Evolutionary conservation across 2,888 invertebrate genomes (phyloP).

Genomic region (Sthenelais limicola): DNA sequence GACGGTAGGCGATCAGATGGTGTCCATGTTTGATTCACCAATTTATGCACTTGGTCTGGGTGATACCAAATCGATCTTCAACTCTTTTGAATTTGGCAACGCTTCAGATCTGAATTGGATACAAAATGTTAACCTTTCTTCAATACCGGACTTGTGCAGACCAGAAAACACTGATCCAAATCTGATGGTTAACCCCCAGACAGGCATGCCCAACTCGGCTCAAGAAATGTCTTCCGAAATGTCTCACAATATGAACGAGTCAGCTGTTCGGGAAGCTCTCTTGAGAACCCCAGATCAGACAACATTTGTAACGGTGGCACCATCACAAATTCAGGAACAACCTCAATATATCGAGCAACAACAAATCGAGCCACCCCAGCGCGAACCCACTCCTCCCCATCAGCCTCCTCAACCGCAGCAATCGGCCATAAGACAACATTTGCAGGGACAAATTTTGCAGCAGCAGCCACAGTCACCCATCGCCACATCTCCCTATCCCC

Average conservation of each 20-base stretch:
- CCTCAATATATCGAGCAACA: constrained; percentile 24
- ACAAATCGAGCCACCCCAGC: too few relatives aligned
- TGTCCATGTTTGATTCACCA: constrained; percentile 20
- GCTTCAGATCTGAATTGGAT: constrained; percentile 72
- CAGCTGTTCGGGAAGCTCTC: constrained; percentile 29
- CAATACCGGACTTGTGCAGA: constrained; percentile 17
- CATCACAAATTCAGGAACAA: constrained; percentile 27
- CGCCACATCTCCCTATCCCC: not conserved
- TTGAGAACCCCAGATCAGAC: constrained; percentile 31
- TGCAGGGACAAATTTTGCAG: constrained; percentile 9
- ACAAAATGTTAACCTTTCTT: constrained; percentile 70
- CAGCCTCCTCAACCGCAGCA: not conserved
- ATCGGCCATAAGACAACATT: constrained; percentile 29
- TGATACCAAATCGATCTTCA: constrained; percentile 75
- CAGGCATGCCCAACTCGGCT: constrained; percentile 86
- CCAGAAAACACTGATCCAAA: constrained; percentile 51
- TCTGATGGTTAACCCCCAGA: constrained; percentile 87
- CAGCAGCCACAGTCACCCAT: not conserved
- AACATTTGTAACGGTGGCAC: constrained; percentile 14
- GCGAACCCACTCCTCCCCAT: not conserved
- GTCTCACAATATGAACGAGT: constrained; percentile 31
- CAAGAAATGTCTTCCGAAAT: constrained; percentile 48
- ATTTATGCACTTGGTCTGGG: constrained; percentile 25
- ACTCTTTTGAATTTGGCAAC: constrained; percentile 43
- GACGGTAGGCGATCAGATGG: not conserved